phyloP scores from a whole-genome alignment of 2,113 vertebrate genomes.

The Barbus barbus region DNA sequence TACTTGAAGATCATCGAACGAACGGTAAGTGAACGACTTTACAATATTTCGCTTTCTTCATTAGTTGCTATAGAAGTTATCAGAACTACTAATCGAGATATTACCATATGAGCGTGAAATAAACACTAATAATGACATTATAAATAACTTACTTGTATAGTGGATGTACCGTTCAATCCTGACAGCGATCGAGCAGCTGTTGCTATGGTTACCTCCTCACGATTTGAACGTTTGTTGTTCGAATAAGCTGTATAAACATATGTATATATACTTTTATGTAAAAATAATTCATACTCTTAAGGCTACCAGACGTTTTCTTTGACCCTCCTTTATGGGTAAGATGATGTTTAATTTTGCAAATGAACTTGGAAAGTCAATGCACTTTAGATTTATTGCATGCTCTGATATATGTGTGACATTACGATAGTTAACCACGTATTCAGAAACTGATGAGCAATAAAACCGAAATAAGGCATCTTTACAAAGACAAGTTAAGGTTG shows the following conservation, averaged over 20 bases:
- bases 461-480: no score
- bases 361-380: not conserved
- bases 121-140: not conserved
- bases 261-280: no score
- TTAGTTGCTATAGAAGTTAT: not conserved
- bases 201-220: slow-evolving; percentile 2
- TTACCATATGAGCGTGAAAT: not conserved
- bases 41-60: not conserved
- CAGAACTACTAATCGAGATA: not conserved
- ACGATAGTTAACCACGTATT: no score
- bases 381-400: not conserved
- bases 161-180: no score
- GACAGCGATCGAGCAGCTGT: not conserved
- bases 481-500: no score
- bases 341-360: not conserved
- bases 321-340: no score
- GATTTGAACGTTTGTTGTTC: no score
- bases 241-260: no score
- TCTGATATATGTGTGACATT: not conserved
- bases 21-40: slow-evolving; percentile 67
- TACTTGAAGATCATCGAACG: slow-evolving; percentile 65
- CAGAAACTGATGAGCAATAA: no score
- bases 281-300: no score
- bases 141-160: not conserved
- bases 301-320: no score